These are phyloP conservation scores for Cherax destructor DNA, from an alignment of 1,140 invertebrate species.

Conservation along the genomic window DNA sequence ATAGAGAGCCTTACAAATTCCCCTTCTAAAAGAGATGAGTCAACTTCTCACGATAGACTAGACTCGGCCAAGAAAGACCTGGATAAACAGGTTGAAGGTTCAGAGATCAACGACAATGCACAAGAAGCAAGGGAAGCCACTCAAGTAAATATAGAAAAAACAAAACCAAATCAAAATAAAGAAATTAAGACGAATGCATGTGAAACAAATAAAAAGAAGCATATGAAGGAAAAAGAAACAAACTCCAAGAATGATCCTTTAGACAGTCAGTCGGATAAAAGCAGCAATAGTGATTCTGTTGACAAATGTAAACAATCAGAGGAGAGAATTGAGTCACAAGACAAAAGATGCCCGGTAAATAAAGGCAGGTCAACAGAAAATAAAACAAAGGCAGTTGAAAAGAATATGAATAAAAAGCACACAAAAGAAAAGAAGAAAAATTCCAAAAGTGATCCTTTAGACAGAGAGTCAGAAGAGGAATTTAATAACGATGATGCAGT, in stretches of 20 bases:
- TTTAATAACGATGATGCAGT: not conserved
- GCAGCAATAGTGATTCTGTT: not conserved
- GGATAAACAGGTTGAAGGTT: not conserved
- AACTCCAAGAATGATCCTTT: not conserved
- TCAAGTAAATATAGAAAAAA: too few species aligned
- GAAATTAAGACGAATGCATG: not conserved
- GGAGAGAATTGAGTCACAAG: conserved; percentile 6
- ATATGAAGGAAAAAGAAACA: not conserved
- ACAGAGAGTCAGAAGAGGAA: not conserved
- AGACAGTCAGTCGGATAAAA: not conserved
- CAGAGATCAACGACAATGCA: not conserved
- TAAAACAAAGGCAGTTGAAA: not conserved
- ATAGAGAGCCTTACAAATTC: conserved; percentile 55
- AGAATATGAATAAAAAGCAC: not conserved
- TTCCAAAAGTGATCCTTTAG: not conserved
- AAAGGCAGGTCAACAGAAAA: not conserved
- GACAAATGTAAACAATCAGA: not conserved
- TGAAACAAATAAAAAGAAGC: not conserved
- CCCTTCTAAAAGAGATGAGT: conserved; percentile 14
- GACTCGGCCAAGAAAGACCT: not conserved
- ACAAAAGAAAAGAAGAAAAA: not conserved
- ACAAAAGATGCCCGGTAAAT: too few species aligned
- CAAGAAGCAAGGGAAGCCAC: not conserved
- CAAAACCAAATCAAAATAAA: not conserved
- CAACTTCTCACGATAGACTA: conserved; percentile 23